Evolutionary conservation across 2,797 vertebrate species (phyloP), one percentile per base, ranked within the genome.

Genomic region (Botia almorhae): DNA sequence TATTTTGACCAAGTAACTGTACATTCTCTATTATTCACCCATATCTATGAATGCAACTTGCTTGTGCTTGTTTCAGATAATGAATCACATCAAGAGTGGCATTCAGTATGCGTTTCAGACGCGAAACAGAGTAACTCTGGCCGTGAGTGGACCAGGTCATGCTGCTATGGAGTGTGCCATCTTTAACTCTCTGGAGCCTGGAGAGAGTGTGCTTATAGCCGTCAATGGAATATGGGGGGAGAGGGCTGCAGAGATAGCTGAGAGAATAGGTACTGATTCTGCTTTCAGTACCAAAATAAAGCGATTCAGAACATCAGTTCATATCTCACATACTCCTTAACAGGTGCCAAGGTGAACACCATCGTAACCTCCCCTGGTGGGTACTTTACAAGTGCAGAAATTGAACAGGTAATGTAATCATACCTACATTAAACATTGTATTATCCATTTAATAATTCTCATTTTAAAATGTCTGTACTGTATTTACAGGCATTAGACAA

Each of bases 61-160:
- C 76, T 78, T 36, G 2, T 68, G 1, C 88, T 63, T 60, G 7
- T 84, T 76, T 12, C 58, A 99, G 98, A 95, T 99, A 76, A 99
- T 99, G 98, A 94, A 92, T 0, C 96, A 99, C 79, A 96, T 99
- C 89, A 98, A 96, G 88, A 92, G 93, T 5, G 98, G 98, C n/a
- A 94, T 98, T 89, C 96, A 96, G 91, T 99, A 99, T 0, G 90
- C 95, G 48, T 98, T 99, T 91, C 98, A 99, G 91, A 99, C 98
- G 0, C 87, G 48, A 73, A 99, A 97, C 87, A 82, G 8, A 0
- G 89, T 97, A 87, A 97, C 95, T 0, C 81, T 99, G 60, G 97
- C 95, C 1, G 43, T 98, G 88, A 99, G 96, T 0, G 97, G 98
- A 73, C 95, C 94, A 0, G 97, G 97, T 3, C 97, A 99, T 89